These are phyloP conservation scores for Ochropacha duplaris DNA, from an alignment of 2,888 invertebrate species.

Conservation along the genomic window DNA sequence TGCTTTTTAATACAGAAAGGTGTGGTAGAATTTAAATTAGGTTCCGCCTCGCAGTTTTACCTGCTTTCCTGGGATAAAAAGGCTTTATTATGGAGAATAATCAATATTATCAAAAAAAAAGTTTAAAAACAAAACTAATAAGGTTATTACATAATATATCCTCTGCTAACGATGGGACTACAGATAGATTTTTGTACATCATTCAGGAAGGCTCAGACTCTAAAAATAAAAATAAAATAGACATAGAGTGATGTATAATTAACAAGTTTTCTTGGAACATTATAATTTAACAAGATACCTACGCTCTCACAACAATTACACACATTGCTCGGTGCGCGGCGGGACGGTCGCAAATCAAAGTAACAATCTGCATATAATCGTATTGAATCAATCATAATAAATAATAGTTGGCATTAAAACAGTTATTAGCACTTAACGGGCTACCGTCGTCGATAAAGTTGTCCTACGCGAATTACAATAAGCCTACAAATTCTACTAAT, in stretches of 20 bases:
- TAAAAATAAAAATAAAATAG: neutral
- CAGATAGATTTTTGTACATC: too few relatives aligned
- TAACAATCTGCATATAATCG: constrained; percentile 39
- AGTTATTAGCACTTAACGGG: constrained; percentile 32
- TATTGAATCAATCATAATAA: constrained; percentile 32
- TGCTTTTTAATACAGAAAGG: neutral
- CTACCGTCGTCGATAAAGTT: constrained; percentile 34
- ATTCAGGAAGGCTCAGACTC: too few relatives aligned
- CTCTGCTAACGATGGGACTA: too few relatives aligned
- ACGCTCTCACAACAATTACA: constrained; percentile 2
- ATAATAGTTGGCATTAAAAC: constrained; percentile 31
- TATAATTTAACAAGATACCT: constrained; percentile 4
- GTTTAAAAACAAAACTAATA: too few relatives aligned
- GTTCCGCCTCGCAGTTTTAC: too few relatives aligned
- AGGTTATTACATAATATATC: too few relatives aligned
- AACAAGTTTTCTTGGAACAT: neutral
- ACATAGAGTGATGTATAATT: too few relatives aligned
- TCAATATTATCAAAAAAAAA: too few relatives aligned
- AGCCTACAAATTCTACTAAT: neutral
- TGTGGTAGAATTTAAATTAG: neutral
- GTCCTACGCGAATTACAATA: constrained; percentile 17
- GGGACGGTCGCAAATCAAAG: constrained; percentile 32
- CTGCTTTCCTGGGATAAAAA: too few relatives aligned
- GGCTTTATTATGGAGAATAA: too few relatives aligned
- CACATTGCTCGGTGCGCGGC: neutral